These are phyloP conservation scores for Bradypodion ventrale DNA, from an alignment of 2,797 vertebrate genomes.

Conservation along the genomic window DNA sequence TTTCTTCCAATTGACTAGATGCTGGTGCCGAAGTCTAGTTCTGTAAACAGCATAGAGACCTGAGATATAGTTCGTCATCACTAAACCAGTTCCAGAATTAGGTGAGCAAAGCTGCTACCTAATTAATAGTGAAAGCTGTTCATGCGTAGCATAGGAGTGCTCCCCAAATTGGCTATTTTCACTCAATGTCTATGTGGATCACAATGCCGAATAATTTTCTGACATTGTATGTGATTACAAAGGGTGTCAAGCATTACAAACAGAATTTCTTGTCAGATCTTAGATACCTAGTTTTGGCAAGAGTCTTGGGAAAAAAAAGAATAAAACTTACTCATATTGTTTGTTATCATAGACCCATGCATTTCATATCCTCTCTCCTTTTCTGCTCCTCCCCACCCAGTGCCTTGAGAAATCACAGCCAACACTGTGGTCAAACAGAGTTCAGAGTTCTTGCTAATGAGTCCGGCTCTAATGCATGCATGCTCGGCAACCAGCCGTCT, in stretches of 20 bases:
- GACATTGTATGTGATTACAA: background rate
- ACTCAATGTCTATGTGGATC: background rate
- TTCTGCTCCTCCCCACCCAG: slow-evolving; percentile 19
- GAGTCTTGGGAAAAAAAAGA: slow-evolving; percentile 47
- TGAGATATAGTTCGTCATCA: background rate
- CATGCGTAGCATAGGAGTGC: background rate
- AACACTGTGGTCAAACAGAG: slow-evolving; percentile 59
- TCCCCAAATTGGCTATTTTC: background rate
- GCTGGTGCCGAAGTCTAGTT: no score
- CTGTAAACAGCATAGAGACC: background rate
- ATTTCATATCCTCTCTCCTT: slow-evolving; percentile 56
- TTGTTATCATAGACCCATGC: slow-evolving; percentile 58
- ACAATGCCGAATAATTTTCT: background rate
- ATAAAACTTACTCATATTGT: slow-evolving; percentile 44
- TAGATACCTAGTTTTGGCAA: slow-evolving; percentile 48
- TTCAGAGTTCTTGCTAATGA: slow-evolving; percentile 51
- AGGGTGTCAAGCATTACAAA: background rate
- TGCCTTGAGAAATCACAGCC: slow-evolving; percentile 51
- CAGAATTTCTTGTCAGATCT: slow-evolving; percentile 55
- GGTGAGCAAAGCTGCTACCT: background rate
- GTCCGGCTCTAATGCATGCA: slow-evolving; percentile 46
- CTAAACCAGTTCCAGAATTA: background rate
- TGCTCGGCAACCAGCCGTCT: slow-evolving; percentile 48
- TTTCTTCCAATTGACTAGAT: no score
- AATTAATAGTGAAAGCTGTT: no score